phyloP scores from a whole-genome alignment of 2,888 invertebrate genomes.

The Orgyia antiqua region DNA sequence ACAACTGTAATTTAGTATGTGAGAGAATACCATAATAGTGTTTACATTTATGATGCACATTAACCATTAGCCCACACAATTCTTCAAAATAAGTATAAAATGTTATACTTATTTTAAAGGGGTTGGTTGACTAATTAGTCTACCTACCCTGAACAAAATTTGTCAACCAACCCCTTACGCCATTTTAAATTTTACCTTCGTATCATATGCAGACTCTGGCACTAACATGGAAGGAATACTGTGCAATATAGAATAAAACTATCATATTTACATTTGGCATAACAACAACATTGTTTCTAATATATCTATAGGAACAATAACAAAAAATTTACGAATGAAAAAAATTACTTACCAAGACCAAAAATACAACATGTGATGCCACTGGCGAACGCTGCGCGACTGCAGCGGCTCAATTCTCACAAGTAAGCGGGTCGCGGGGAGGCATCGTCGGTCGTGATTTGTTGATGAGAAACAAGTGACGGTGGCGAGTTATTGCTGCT shows the following conservation, averaged over 20 bases:
- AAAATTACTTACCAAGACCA: neutral
- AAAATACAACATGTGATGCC: neutral
- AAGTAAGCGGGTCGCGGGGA: conserved; percentile 4
- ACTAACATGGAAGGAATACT: conserved; percentile 6
- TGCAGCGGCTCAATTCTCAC: conserved; percentile 3
- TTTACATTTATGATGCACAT: conserved; percentile 2
- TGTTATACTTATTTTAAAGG: conserved; percentile 1
- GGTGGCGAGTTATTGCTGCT: conserved; percentile 4
- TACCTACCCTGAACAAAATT: conserved; percentile 5
- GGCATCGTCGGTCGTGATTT: conserved; percentile 4
- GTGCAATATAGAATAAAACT: conserved; percentile 5
- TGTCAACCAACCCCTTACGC: conserved; percentile 6
- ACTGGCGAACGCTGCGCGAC: neutral
- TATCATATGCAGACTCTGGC: conserved; percentile 5
- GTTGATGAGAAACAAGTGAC: conserved; percentile 3
- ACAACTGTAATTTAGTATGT: conserved; percentile 1
- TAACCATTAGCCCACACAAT: conserved; percentile 2
- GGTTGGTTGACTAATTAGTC: conserved; percentile 4
- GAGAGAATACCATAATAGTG: conserved; percentile 1
- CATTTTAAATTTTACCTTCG: conserved; percentile 1
- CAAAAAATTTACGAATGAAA: neutral
- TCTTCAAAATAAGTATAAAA: conserved; percentile 1
- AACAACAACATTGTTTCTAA: conserved; percentile 8
- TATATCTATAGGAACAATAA: conserved; percentile 2
- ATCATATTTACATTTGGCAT: conserved; percentile 6